These are phyloP conservation scores for Phylloscopus trochiloides DNA, from an alignment of 2,113 vertebrate genomes.

Conservation along the genomic window DNA sequence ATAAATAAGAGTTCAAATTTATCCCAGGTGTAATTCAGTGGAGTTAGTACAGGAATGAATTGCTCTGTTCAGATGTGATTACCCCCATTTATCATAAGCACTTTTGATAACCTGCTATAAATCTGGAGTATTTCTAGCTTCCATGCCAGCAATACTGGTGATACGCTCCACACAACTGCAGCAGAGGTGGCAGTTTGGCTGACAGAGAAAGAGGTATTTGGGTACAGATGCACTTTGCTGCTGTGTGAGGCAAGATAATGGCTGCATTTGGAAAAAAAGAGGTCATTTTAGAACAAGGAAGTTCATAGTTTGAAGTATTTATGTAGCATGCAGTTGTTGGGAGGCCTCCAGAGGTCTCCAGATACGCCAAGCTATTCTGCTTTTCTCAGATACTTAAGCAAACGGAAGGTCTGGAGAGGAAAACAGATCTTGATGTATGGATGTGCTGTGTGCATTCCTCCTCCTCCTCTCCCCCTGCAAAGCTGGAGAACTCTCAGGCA, in stretches of 20 bases:
- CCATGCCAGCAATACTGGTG: not conserved
- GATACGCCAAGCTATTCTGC: not conserved
- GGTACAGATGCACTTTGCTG: not conserved
- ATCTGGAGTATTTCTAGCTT: not conserved
- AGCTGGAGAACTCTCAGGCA: not conserved
- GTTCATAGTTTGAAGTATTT: not conserved
- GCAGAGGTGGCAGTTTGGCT: not conserved
- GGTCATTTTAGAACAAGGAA: not conserved
- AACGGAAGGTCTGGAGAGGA: not conserved
- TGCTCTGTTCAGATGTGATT: not conserved
- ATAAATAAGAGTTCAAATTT: slow-evolving; percentile 25
- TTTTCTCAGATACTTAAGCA: not conserved
- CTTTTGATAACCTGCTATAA: slow-evolving; percentile 12
- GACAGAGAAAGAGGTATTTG: not conserved
- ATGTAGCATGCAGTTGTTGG: not conserved
- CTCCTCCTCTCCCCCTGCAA: not conserved
- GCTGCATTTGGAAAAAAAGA: not conserved
- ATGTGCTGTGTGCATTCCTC: not conserved
- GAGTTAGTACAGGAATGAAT: not conserved
- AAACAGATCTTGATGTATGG: not conserved
- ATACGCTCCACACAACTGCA: not conserved
- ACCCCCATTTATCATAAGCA: slow-evolving; percentile 1
- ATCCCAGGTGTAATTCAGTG: slow-evolving; percentile 5
- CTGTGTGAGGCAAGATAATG: not conserved
- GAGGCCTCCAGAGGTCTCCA: not conserved